These are phyloP conservation scores for Halyomorpha halys DNA, from an alignment of 1,140 invertebrate genomes.

Conservation along the genomic window DNA sequence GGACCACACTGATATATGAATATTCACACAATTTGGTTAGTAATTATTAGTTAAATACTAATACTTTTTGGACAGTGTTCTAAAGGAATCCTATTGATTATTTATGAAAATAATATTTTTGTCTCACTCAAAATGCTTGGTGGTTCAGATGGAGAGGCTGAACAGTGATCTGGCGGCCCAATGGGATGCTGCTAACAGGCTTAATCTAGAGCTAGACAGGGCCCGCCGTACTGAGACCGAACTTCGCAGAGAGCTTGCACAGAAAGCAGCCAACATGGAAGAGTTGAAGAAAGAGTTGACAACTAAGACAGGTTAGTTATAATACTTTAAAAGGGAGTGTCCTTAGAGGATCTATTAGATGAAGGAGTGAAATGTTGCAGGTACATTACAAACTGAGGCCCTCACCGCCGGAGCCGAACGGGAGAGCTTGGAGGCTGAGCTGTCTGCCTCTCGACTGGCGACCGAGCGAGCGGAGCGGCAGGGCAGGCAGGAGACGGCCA, in stretches of 20 bases:
- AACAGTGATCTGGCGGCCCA: constrained; percentile 63
- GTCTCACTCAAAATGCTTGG: no score
- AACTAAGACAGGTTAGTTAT: constrained; percentile 52
- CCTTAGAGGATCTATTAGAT: no score
- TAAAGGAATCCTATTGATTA: no score
- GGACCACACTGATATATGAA: no score
- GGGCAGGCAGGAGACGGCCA: constrained; percentile 57
- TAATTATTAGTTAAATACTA: no score
- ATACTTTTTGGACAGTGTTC: no score
- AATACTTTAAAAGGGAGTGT: no score
- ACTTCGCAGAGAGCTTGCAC: constrained; percentile 55
- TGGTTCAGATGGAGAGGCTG: constrained; percentile 51
- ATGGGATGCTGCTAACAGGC: constrained; percentile 64
- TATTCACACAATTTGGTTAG: no score
- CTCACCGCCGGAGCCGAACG: constrained; percentile 59
- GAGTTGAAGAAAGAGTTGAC: constrained; percentile 67
- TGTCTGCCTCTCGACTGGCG: constrained; percentile 48
- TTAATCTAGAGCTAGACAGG: constrained; percentile 63
- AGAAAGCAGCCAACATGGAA: constrained; percentile 59
- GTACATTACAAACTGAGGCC: constrained; percentile 60
- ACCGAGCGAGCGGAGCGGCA: constrained; percentile 58
- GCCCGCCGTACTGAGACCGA: constrained; percentile 62
- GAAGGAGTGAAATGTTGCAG: constrained; percentile 33
- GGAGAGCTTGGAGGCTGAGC: constrained; percentile 61
- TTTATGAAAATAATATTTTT: no score